phyloP scores from a whole-genome alignment of 2,888 invertebrate genomes.

The Catocala nupta region DNA sequence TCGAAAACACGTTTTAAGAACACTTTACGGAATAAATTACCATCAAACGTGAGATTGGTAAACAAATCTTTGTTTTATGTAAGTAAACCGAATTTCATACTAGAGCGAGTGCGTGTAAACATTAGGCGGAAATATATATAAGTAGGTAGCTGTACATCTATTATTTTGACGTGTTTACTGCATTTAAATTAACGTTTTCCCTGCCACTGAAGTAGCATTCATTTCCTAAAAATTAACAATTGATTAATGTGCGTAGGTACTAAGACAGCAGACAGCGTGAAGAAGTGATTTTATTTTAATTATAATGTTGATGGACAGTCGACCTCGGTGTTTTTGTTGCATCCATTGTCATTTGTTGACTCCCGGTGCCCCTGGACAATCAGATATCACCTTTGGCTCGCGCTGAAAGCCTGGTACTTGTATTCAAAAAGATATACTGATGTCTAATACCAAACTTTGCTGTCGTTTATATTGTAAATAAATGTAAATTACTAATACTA shows the following conservation, averaged over 20 bases:
- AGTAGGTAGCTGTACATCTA: too few relatives aligned
- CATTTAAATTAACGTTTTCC: background rate
- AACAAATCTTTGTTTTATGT: too few relatives aligned
- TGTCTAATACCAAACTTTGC: background rate
- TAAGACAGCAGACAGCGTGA: conserved; percentile 31
- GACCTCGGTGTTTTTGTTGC: conserved; percentile 47
- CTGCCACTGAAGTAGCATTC: conserved; percentile 22
- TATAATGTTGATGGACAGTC: conserved; percentile 26
- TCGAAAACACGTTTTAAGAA: too few relatives aligned
- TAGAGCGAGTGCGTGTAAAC: too few relatives aligned
- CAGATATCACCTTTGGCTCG: conserved; percentile 34
- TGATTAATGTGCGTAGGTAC: conserved; percentile 17
- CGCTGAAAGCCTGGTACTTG: conserved; percentile 34
- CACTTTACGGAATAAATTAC: too few relatives aligned
- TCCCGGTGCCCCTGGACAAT: conserved; percentile 27
- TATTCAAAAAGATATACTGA: conserved; percentile 12
- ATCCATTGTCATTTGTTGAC: conserved; percentile 31
- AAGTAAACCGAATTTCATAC: background rate
- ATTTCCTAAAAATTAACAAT: conserved; percentile 29
- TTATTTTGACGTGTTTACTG: background rate
- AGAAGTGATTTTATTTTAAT: conserved; percentile 25
- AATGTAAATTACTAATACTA: too few relatives aligned
- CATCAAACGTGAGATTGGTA: too few relatives aligned
- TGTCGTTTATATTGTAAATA: too few relatives aligned
- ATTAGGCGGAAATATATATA: background rate